Evolutionary conservation across 2,113 vertebrate species (phyloP).

Genomic region (Oophaga pumilio): DNA sequence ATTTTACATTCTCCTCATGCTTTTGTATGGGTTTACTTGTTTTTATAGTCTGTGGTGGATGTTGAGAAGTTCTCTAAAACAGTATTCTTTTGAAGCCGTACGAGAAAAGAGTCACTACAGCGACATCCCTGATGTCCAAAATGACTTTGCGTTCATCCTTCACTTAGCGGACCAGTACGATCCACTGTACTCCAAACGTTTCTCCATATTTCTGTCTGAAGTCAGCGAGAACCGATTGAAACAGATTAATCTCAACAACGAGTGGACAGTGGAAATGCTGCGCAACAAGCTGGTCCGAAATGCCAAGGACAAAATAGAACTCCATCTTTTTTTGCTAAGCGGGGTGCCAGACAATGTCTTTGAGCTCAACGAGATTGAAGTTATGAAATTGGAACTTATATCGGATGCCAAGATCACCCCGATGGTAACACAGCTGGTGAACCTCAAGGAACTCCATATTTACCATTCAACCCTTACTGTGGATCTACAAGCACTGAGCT

Average conservation of each 20-base stretch:
- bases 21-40: slow-evolving; percentile 80
- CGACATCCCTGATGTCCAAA: slow-evolving; percentile 82
- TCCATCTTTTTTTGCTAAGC: slow-evolving; percentile 78
- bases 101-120: slow-evolving; percentile 82
- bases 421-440: slow-evolving; percentile 73
- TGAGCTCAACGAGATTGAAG: slow-evolving; percentile 80
- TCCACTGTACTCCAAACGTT: slow-evolving; percentile 81
- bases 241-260: slow-evolving; percentile 81
- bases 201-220: slow-evolving; percentile 82
- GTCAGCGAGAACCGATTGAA: slow-evolving; percentile 81
- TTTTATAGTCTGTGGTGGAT: slow-evolving; percentile 84
- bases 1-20: slow-evolving; percentile 77
- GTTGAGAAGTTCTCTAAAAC: slow-evolving; percentile 80
- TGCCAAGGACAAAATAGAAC: slow-evolving; percentile 77
- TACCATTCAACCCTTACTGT: slow-evolving; percentile 75
- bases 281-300: slow-evolving; percentile 76
- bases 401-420: slow-evolving; percentile 77
- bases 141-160: slow-evolving; percentile 86
- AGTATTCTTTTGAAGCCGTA: slow-evolving; percentile 82
- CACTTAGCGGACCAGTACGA: slow-evolving; percentile 83
- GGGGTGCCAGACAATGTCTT: slow-evolving; percentile 81
- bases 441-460: slow-evolving; percentile 77
- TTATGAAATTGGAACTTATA: slow-evolving; percentile 80
- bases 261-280: slow-evolving; percentile 80
- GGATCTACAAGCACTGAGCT: slow-evolving; percentile 75